Percentiles rank a stretch among this genome's conserved stretches.
Evolutionary conservation across 2,888 invertebrate genomes (phyloP).

Genomic region (Malacosoma neustria): DNA sequence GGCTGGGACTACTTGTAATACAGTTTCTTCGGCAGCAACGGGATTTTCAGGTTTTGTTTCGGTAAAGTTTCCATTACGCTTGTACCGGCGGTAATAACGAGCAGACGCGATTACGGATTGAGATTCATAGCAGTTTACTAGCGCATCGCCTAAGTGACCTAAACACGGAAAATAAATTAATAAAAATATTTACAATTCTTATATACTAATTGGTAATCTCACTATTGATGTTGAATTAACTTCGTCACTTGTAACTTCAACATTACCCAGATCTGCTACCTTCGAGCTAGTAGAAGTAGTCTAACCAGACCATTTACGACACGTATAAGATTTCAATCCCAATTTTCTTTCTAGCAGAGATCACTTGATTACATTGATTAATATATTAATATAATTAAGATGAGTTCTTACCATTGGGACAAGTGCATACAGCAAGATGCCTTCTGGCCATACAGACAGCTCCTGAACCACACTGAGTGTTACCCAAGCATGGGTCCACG

Average conservation of each 20-base stretch:
- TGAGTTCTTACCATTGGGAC: slow-evolving; percentile 80
- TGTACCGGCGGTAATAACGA: slow-evolving; percentile 52
- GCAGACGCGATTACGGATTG: slow-evolving; percentile 50
- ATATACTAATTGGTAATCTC: too few relatives aligned
- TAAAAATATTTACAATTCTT: too few relatives aligned
- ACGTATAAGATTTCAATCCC: too few relatives aligned
- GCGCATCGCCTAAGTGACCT: slow-evolving; percentile 77
- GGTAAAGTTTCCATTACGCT: slow-evolving; percentile 49
- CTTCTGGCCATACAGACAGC: slow-evolving; percentile 84
- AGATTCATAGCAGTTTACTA: slow-evolving; percentile 71
- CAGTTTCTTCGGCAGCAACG: too few relatives aligned
- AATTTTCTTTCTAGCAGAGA: too few relatives aligned
- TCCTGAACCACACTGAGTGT: slow-evolving; percentile 82
- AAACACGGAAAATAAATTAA: slow-evolving; percentile 15
- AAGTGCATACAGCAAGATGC: slow-evolving; percentile 89
- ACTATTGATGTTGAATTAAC: too few relatives aligned
- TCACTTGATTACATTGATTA: too few relatives aligned
- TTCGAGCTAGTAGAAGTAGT: too few relatives aligned
- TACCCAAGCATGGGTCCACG: slow-evolving; percentile 82
- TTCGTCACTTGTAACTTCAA: too few relatives aligned
- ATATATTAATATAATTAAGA: too few relatives aligned
- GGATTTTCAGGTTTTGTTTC: slow-evolving; percentile 11
- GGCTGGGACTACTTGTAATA: slow-evolving; percentile 1
- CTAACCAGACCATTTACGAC: too few relatives aligned
- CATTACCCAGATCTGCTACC: too few relatives aligned